These are phyloP conservation scores for Elmis aenea DNA, from an alignment of 2,888 invertebrate genomes.

Conservation along the genomic window DNA sequence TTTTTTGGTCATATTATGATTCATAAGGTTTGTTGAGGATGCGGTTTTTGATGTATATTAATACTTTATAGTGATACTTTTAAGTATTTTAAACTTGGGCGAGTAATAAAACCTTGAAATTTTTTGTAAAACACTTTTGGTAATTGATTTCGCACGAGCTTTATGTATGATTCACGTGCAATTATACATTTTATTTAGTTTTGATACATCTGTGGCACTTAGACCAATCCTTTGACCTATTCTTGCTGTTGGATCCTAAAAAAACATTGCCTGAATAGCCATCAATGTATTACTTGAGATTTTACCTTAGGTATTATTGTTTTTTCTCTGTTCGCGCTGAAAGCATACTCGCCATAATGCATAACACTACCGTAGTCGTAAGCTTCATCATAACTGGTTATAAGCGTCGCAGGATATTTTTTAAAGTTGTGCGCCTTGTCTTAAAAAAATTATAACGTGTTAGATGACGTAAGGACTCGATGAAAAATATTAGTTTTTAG, in stretches of 20 bases:
- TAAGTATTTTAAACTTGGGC: too few species aligned
- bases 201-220: constrained; percentile 54
- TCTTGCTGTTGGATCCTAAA: constrained; percentile 45
- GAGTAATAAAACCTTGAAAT: too few species aligned
- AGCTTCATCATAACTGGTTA: constrained; percentile 60
- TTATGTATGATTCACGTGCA: too few species aligned
- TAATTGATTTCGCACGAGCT: too few species aligned
- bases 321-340: constrained; percentile 60
- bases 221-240: constrained; percentile 57
- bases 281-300: not conserved
- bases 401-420: constrained; percentile 59
- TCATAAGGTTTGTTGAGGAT: too few species aligned
- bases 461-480: too few species aligned
- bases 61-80: too few species aligned
- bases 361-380: constrained; percentile 71
- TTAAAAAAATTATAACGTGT: constrained; percentile 29
- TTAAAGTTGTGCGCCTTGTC: constrained; percentile 60
- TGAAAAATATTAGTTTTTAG: too few species aligned
- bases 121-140: too few species aligned
- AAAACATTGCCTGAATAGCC: constrained; percentile 2
- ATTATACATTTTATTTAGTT: constrained; percentile 56
- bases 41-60: too few species aligned
- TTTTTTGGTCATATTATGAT: too few species aligned
- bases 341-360: constrained; percentile 66
- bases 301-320: constrained; percentile 59